phyloP scores from a whole-genome alignment of 2,888 invertebrate species.

The Pyralis farinalis region DNA sequence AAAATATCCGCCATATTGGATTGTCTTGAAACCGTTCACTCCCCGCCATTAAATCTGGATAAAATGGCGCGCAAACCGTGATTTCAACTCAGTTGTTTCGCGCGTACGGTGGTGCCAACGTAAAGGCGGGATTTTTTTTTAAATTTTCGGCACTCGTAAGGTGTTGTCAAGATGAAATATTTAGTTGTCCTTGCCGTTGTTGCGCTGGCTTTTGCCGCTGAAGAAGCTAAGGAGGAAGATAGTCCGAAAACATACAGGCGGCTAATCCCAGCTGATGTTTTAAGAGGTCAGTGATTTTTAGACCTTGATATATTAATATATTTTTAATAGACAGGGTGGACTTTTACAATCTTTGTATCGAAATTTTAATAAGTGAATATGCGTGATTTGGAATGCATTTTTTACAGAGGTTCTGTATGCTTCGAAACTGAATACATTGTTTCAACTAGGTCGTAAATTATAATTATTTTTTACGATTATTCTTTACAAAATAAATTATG shows the following conservation, averaged over 20 bases:
- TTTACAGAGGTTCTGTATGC: no score
- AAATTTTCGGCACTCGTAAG: slow-evolving; percentile 38
- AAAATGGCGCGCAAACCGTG: slow-evolving; percentile 56
- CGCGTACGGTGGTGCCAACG: slow-evolving; percentile 30
- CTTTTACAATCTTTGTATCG: no score
- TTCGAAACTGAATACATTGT: no score
- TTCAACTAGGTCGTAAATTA: no score
- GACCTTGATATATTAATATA: not conserved
- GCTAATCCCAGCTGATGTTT: slow-evolving; percentile 93
- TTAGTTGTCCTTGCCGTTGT: slow-evolving; percentile 74
- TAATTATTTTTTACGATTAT: no score
- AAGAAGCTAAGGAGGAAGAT: slow-evolving; percentile 78
- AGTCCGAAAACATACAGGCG: slow-evolving; percentile 88
- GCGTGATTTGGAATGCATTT: no score
- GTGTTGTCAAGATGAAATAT: slow-evolving; percentile 77
- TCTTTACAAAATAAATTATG: no score
- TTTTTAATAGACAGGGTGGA: no score
- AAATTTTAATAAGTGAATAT: no score
- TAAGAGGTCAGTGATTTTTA: slow-evolving; percentile 86
- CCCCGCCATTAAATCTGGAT: slow-evolving; percentile 51
- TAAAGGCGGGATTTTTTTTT: slow-evolving; percentile 45
- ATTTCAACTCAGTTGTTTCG: slow-evolving; percentile 62
- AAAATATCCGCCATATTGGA: slow-evolving; percentile 31
- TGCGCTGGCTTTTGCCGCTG: slow-evolving; percentile 78
- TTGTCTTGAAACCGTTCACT: slow-evolving; percentile 40